Evolutionary conservation across 2,113 vertebrate genomes (phyloP), one percentile per base, ranked within the genome.

Genomic region (Myotis lucifugus): DNA sequence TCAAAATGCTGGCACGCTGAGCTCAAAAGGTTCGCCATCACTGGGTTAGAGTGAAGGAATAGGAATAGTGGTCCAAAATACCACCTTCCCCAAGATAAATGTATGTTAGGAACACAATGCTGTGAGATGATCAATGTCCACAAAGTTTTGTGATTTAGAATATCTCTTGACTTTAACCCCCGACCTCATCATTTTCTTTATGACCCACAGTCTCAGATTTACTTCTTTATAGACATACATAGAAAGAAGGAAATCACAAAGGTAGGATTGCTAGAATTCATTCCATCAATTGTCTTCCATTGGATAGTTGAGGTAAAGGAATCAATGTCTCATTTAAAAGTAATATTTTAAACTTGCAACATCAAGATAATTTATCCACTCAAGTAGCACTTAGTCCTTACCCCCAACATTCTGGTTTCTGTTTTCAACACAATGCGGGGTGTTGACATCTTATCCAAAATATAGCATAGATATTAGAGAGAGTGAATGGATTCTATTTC

Each of bases 361-460:
- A 76, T 32, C n/a, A 27, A 48, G 29, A 48, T 81, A 11, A 50
- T 67, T 52, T 50, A 69, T 56, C 11, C 37, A 67, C 14, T 74
- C 40, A 81, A 50, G 66, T 42, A 72, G 37, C 42, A 59, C 13
- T 76, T 14, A 61, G 34, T 76, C 21, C 82, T 90, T 90, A 95
- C 91, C 91, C 82, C 67, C 40, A 90, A 40, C 56, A 90, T 76
- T 90, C 87, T 93, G 59, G 69, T 83, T 82, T 93, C 91, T 87
- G 82, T 6, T 59, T 82, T 76, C 87, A 95, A 42, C 42, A 83
- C n/a, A 34, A 83, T 18, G 50, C 0, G 5, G 21, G 1, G 0
- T 19, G n/a, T 14, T 70, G 48, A 11, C 82, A 61, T 91, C 52
- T 90, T 76, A 69, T 59, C 69, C 61, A 82, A 61, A 82, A 82